Evolutionary conservation across 2,888 invertebrate genomes (phyloP).

Genomic region (Ornithoptera alexandrae): DNA sequence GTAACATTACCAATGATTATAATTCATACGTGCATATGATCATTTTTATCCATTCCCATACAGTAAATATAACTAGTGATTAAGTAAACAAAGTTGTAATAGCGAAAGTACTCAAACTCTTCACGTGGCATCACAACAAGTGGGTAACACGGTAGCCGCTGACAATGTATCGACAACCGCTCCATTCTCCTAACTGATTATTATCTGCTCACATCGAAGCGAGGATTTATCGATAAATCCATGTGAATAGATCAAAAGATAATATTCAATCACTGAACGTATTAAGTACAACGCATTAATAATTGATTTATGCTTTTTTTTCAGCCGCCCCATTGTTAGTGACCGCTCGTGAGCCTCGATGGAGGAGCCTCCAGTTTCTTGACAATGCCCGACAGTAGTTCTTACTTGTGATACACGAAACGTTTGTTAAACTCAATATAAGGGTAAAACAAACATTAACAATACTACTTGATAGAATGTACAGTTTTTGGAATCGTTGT

Average conservation of each 20-base stretch:
- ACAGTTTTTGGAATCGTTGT: conserved; percentile 40
- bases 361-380: conserved; percentile 15
- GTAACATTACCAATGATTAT: too few relatives aligned
- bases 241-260: conserved; percentile 42
- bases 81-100: conserved; percentile 11
- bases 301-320: conserved; percentile 33
- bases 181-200: conserved; percentile 37
- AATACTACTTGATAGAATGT: conserved; percentile 46
- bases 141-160: conserved; percentile 28
- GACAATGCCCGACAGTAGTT: conserved; percentile 19
- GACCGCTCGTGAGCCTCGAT: conserved; percentile 28
- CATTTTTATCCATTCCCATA: too few relatives aligned
- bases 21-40: too few relatives aligned
- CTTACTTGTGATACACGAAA: conserved; percentile 23
- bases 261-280: conserved; percentile 41
- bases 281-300: conserved; percentile 33
- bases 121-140: conserved; percentile 22
- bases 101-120: conserved; percentile 25
- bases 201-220: conserved; percentile 39
- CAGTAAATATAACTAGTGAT: conserved; percentile 9
- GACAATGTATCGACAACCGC: conserved; percentile 30
- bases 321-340: conserved; percentile 37
- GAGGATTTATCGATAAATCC: conserved; percentile 39
- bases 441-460: conserved; percentile 55
- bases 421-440: conserved; percentile 34